Evolutionary conservation across 1,140 invertebrate species (phyloP).

Genomic region (Tigriopus japonicus): DNA sequence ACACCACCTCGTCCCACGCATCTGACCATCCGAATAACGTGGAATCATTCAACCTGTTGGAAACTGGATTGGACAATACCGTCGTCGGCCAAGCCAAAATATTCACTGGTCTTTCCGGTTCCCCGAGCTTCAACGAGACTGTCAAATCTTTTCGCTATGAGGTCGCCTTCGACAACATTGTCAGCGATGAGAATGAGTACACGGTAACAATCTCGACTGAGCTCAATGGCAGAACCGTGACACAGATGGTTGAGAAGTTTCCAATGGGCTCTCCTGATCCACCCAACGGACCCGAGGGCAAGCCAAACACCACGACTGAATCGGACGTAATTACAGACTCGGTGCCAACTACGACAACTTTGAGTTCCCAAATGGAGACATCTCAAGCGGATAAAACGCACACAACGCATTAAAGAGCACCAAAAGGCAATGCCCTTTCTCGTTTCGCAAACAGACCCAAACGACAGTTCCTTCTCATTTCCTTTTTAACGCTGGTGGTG

Average conservation of each 20-base stretch:
- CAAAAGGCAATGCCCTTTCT: too few relatives aligned
- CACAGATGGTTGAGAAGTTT: slow-evolving; percentile 10
- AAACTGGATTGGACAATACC: not conserved
- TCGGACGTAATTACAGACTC: too few relatives aligned
- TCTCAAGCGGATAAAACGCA: too few relatives aligned
- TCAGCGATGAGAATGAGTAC: not conserved
- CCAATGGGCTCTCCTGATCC: not conserved
- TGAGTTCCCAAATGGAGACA: too few relatives aligned
- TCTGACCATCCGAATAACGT: not conserved
- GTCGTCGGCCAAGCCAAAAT: not conserved
- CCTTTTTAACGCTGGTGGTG: too few relatives aligned
- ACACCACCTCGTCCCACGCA: not conserved
- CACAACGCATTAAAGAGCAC: too few relatives aligned
- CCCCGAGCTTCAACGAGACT: not conserved
- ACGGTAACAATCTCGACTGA: slow-evolving; percentile 9
- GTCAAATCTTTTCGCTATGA: not conserved
- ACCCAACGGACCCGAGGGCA: not conserved
- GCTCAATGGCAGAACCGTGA: slow-evolving; percentile 5
- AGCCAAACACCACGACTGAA: too few relatives aligned
- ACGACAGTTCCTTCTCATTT: too few relatives aligned
- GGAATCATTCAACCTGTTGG: not conserved
- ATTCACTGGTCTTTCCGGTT: not conserved
- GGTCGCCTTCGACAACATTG: not conserved
- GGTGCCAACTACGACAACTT: too few relatives aligned
- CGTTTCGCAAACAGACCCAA: too few relatives aligned